These are phyloP conservation scores for Enteromius unitaeniatus DNA, from an alignment of 2,797 vertebrate species.

Conservation along the genomic window DNA sequence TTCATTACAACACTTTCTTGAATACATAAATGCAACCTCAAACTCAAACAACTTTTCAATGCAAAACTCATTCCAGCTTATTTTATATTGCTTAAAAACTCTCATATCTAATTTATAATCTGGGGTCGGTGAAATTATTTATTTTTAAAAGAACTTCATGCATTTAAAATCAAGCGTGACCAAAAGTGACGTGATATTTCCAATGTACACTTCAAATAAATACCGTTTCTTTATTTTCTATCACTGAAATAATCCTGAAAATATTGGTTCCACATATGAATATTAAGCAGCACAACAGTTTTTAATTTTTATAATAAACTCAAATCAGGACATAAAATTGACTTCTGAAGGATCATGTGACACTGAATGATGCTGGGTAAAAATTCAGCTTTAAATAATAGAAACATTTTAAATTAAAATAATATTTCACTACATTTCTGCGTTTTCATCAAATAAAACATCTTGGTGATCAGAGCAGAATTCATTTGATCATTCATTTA, in stretches of 20 bases:
- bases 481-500: background rate
- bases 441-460: background rate
- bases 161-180: background rate
- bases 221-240: background rate
- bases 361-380: background rate
- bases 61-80: background rate
- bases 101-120: background rate
- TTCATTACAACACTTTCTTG: constrained; percentile 8
- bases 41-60: background rate
- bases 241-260: background rate
- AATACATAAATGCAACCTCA: background rate
- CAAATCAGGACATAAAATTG: background rate
- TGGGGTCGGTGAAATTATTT: background rate
- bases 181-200: background rate
- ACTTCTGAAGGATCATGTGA: background rate
- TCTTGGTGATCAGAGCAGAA: background rate
- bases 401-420: background rate
- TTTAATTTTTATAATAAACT: background rate
- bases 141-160: background rate
- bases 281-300: background rate
- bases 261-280: background rate
- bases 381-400: background rate
- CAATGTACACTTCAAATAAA: background rate
- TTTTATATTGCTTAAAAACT: background rate
- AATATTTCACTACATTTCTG: background rate